These are phyloP conservation scores for Ceratina japonica DNA, from an alignment of 1,140 invertebrate species.

Conservation along the genomic window DNA sequence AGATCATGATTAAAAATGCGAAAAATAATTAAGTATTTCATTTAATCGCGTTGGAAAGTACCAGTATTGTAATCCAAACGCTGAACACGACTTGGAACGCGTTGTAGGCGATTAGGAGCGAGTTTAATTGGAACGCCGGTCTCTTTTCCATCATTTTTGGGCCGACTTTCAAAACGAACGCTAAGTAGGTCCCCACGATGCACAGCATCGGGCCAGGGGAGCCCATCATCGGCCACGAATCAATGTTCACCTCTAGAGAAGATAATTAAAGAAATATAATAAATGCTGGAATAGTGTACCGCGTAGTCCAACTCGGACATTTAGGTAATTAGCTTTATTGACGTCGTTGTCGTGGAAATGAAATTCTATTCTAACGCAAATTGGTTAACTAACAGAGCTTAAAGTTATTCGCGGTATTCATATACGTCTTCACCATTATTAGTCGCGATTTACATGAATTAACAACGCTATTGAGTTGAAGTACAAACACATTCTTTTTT, in stretches of 20 bases:
- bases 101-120: conserved; percentile 85
- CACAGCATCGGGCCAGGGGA: conserved; percentile 84
- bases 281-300: no score
- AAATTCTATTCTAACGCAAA: no score
- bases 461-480: background rate
- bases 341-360: no score
- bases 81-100: conserved; percentile 85
- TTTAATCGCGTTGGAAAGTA: conserved; percentile 69
- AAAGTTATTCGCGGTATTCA: no score
- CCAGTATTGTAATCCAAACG: conserved; percentile 81
- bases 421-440: background rate
- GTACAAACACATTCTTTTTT: background rate
- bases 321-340: no score
- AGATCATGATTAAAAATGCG: background rate
- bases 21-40: background rate
- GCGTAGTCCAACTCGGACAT: no score
- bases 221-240: conserved; percentile 87
- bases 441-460: background rate
- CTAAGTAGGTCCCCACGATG: conserved; percentile 83
- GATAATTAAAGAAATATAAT: background rate
- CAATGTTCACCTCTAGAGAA: conserved; percentile 81
- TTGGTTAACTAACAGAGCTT: no score
- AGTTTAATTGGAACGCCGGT: conserved; percentile 83
- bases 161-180: conserved; percentile 85
- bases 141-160: conserved; percentile 86